Percentiles rank a stretch among this genome's conserved stretches.
Evolutionary conservation across 2,113 vertebrate species (phyloP).

Genomic region (Prunella himalayana): DNA sequence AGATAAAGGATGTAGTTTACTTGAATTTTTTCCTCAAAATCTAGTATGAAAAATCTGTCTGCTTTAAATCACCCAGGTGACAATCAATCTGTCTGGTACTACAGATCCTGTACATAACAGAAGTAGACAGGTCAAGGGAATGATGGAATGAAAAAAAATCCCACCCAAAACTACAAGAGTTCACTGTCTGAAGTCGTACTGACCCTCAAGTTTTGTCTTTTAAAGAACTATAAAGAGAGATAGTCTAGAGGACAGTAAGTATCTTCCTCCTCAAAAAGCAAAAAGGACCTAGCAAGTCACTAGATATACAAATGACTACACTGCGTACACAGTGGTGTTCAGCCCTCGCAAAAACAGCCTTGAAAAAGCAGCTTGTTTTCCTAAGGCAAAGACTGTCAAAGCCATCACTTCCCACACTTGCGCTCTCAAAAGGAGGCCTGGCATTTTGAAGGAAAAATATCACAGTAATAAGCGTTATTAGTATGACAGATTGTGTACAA

Average conservation of each 20-base stretch:
- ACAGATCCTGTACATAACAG: neutral
- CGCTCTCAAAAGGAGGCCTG: neutral
- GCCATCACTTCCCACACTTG: neutral
- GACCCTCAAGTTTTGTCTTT: neutral
- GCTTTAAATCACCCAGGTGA: neutral
- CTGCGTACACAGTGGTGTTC: neutral
- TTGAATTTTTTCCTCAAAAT: neutral
- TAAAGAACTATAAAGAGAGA: neutral
- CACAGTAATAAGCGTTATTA: neutral
- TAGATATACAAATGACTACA: neutral
- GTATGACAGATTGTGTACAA: neutral
- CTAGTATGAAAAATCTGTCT: neutral
- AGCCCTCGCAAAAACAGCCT: neutral
- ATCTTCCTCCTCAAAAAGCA: neutral
- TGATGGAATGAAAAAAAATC: neutral
- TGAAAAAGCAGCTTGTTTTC: conserved; percentile 2
- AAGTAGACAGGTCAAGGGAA: neutral
- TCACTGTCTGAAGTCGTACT: neutral
- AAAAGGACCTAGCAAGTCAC: neutral
- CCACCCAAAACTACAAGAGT: neutral
- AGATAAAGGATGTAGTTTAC: neutral
- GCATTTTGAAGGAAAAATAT: neutral
- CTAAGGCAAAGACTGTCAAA: neutral
- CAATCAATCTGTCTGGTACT: neutral
- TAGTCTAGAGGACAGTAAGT: neutral